Conservation (phyloP, 2,113 vertebrate species). For the Gobiocypris rarus region DNA sequence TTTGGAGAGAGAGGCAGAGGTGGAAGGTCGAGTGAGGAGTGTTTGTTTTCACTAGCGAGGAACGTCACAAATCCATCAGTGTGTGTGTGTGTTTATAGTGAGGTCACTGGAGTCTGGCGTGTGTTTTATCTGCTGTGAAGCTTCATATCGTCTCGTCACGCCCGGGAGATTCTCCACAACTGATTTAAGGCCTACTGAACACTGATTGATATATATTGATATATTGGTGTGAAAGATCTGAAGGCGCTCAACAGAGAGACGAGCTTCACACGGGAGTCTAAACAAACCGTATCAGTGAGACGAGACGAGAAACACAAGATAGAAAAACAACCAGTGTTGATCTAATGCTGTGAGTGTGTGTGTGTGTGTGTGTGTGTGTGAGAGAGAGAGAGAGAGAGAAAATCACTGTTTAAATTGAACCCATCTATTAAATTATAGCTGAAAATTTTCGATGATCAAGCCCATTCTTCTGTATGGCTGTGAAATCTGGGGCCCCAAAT, state of each 20-base stretch:
- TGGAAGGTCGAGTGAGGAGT: slow-evolving; percentile 30
- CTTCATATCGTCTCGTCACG: neutral
- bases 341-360: neutral
- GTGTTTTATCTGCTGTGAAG: slow-evolving; percentile 34
- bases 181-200: neutral
- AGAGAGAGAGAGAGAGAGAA: too few species aligned
- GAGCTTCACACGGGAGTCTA: slow-evolving; percentile 20
- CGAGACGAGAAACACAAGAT: slow-evolving; percentile 23
- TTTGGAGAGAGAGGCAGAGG: neutral
- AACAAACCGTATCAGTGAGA: slow-evolving; percentile 24
- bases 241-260: neutral
- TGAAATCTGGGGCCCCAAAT: too few species aligned
- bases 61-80: neutral
- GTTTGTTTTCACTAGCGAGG: slow-evolving; percentile 22
- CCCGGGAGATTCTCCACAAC: neutral
- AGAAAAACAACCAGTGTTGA: slow-evolving; percentile 23
- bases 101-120: neutral
- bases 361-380: neutral
- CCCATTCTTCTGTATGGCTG: too few species aligned
- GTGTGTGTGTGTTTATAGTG: slow-evolving; percentile 25
- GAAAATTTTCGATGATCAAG: too few species aligned
- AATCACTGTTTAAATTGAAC: too few species aligned
- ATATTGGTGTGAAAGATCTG: slow-evolving; percentile 7
- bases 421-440: too few species aligned
- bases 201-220: neutral